Conservation (phyloP, 2,113 vertebrate genomes). For the Lepus europaeus region DNA sequence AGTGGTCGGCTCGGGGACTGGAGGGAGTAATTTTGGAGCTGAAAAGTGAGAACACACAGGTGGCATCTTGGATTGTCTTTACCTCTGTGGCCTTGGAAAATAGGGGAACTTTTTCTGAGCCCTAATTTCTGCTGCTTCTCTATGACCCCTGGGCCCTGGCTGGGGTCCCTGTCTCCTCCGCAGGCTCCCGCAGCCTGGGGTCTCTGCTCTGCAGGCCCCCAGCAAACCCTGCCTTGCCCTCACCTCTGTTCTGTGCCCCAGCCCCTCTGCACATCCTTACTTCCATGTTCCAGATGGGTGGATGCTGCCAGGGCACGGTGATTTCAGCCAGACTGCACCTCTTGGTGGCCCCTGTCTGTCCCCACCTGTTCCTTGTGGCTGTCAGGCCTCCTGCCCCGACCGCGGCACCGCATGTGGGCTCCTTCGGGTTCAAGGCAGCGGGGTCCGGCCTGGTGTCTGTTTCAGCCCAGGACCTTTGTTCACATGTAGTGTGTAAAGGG, state of each 20-base stretch:
- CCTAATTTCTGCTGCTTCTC: neutral
- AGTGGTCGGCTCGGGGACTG: neutral
- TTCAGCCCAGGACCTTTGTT: neutral
- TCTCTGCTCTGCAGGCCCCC: neutral
- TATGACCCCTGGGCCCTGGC: too few relatives aligned
- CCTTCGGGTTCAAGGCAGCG: neutral
- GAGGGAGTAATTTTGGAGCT: neutral
- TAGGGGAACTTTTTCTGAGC: neutral
- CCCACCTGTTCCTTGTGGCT: neutral
- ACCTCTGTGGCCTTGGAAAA: neutral
- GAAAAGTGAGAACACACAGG: neutral
- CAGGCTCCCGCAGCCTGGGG: neutral
- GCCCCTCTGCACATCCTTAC: neutral
- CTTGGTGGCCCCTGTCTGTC: neutral
- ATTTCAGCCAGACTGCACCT: too few relatives aligned
- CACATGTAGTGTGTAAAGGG: too few relatives aligned
- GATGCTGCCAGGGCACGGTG: neutral
- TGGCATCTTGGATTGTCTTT: neutral
- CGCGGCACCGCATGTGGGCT: fast-evolving
- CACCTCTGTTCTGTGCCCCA: neutral
- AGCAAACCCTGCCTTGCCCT: neutral
- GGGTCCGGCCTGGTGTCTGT: too few relatives aligned
- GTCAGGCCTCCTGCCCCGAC: neutral
- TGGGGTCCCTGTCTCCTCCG: neutral
- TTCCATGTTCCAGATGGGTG: neutral